Evolutionary conservation across 1,140 invertebrate species (phyloP), one percentile per base, ranked within the genome.

Genomic region (Gryllus bimaculatus): DNA sequence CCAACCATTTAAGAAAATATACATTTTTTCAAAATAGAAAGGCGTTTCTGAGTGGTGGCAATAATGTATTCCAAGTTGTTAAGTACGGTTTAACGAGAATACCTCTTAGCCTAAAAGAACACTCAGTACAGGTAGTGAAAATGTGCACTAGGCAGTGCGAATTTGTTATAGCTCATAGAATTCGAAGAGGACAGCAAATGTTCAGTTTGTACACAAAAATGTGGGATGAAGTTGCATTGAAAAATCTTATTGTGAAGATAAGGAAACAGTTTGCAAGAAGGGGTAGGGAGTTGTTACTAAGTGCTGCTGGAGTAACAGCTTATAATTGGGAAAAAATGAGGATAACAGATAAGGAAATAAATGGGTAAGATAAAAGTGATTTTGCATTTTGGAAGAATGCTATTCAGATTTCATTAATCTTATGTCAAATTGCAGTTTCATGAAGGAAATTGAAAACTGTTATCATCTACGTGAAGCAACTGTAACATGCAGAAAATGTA

Each of bases 91-190:
- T 75, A 7, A 8, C n/a, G 0, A 48, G 73, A 48, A 48, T 79
- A 20, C 78, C 78, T 48, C 73, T 75, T 21, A 48, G n/a, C 66
- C 74, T 84, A 49, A 83, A 87, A 82, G 84, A 85, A 79, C 85
- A 87, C 80, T 88, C 88, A 12, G 82, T 84, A 20, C 85, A 84
- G 49, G 84, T 88, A 13, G 81, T 89, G 15, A 86, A 86, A 81
- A 83, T 86, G 74, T 92, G 90, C 86, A 85, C 86, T 8, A 86
- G 85, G 81, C 91, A 92, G 81, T 91, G 89, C 81, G 90, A 92
- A 84, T 91, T 88, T 80, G 88, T 92, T 7, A 81, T 90, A 26
- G 90, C 90, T 8, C 90, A 92, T 82, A 86, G 89, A 18, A 83
- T 91, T 0, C 84, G 89, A 74, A 86, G 90, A 66, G 87, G 88